Evolutionary conservation across 2,797 vertebrate genomes (phyloP).

Genomic region (Pterois miles): DNA sequence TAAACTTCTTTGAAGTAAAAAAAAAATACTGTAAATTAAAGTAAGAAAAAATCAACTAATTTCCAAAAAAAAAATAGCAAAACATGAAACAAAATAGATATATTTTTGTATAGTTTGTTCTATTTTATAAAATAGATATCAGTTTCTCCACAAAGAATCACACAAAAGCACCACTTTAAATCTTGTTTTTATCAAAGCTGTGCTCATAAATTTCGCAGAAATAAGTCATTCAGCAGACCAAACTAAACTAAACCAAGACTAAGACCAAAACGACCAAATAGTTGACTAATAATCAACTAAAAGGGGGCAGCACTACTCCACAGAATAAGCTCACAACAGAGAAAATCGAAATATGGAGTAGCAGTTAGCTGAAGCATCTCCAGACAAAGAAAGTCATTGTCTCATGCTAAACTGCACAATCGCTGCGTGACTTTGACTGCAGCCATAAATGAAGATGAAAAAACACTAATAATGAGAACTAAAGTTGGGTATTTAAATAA

Average conservation of each 20-base stretch:
- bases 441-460: neutral
- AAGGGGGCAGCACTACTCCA: neutral
- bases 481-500: neutral
- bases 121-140: neutral
- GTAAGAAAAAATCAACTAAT: neutral
- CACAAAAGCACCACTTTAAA: no score
- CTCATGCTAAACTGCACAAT: neutral
- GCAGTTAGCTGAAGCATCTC: neutral
- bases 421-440: neutral
- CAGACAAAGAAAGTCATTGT: neutral
- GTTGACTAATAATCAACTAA: no score
- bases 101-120: no score
- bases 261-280: no score
- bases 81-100: neutral
- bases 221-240: no score
- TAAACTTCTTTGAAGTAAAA: neutral
- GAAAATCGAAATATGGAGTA: conserved; percentile 1
- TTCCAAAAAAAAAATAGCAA: neutral
- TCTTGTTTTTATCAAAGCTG: no score
- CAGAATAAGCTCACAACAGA: neutral
- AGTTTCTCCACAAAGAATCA: no score
- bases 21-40: neutral
- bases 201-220: no score
- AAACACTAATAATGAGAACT: neutral
- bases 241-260: no score